Percentiles rank a stretch among this genome's conserved stretches.
phyloP scores from a whole-genome alignment of 2,888 invertebrate genomes.

The Agrotis segetum region DNA sequence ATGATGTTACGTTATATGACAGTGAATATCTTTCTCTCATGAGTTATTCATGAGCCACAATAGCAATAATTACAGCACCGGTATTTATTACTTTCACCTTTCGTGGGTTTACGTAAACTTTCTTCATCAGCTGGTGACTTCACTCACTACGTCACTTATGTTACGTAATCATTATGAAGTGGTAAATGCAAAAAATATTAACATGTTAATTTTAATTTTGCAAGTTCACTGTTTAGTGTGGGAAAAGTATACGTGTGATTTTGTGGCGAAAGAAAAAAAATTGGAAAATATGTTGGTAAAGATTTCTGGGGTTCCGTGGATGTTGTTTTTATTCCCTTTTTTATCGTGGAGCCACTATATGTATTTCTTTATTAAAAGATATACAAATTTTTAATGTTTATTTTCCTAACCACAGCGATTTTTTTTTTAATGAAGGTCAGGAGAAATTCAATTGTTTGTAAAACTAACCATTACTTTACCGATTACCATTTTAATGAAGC shows the following conservation, averaged over 20 bases:
- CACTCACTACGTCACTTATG: slow-evolving; percentile 65
- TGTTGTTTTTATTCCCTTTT: neutral
- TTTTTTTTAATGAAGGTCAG: neutral
- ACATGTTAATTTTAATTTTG: slow-evolving; percentile 35
- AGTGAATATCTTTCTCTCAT: slow-evolving; percentile 81
- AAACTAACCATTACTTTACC: neutral
- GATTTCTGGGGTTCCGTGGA: neutral
- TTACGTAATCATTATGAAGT: slow-evolving; percentile 65
- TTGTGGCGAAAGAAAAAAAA: slow-evolving; percentile 6
- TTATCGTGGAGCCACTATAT: too few species aligned
- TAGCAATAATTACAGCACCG: slow-evolving; percentile 81
- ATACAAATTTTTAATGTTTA: too few species aligned
- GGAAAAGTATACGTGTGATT: slow-evolving; percentile 18
- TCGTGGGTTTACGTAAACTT: slow-evolving; percentile 81
- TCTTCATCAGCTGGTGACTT: slow-evolving; percentile 77
- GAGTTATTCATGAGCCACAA: slow-evolving; percentile 82
- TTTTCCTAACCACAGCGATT: neutral
- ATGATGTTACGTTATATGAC: slow-evolving; percentile 75
- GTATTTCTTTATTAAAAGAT: too few species aligned
- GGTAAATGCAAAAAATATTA: slow-evolving; percentile 34
- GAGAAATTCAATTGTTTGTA: neutral
- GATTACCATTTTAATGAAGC: neutral
- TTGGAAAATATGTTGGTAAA: neutral
- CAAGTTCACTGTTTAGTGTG: slow-evolving; percentile 57
- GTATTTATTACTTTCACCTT: slow-evolving; percentile 84